Base-by-base conservation (phyloP, 2,113 vertebrate species). In the Isichthys henryi region DNA sequence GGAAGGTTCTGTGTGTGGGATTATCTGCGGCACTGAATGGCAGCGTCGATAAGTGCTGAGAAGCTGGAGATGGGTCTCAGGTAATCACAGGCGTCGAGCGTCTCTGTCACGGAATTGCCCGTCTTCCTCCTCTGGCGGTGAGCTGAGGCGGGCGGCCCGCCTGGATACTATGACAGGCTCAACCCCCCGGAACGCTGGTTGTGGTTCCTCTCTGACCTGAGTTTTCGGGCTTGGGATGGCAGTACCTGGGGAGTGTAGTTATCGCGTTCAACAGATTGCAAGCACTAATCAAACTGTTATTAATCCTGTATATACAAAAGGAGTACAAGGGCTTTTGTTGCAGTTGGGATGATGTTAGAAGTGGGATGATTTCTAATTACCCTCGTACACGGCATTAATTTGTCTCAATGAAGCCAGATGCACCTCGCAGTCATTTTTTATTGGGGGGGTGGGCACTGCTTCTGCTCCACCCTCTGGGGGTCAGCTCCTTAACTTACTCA, bases 331-430 rank as follows among this genome's bases (percentile, higher is more conserved):
- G 74, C 88, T 82, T 91, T 86, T 86, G 92, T 91, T 91, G 70
- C 89, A 88, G 70, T 91, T 31, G 89, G 90, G 91, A 91, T 88
- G 90, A 88, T 93, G 94, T 93, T 90, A 90, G 89, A 92, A 89
- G 89, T 74, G 87, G 90, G 92, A 90, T 88, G 31, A 92, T 91
- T 88, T 92, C 93, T 95, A 95, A 95, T 95, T 95, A 94, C 92
- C 91, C 89, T 91, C 92, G 87, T 92, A 93, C 91, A 88, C 91
- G 83, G 93, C 88, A 85, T 90, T 83, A 93, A 95, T 96, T 96
- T 95, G 94, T 96, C 95, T 96, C 92, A 94, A 95, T 95, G 94
- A 95, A 95, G 93, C 93, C 92, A 89, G 92, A 94, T 93, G 93
- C 92, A 93, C 88, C 92, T 93, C 27, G 92, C 94, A 92, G 92